Percentiles rank a stretch among this genome's conserved stretches.
These are phyloP conservation scores for Chesias legatella DNA, from an alignment of 2,888 invertebrate genomes.

Conservation along the genomic window DNA sequence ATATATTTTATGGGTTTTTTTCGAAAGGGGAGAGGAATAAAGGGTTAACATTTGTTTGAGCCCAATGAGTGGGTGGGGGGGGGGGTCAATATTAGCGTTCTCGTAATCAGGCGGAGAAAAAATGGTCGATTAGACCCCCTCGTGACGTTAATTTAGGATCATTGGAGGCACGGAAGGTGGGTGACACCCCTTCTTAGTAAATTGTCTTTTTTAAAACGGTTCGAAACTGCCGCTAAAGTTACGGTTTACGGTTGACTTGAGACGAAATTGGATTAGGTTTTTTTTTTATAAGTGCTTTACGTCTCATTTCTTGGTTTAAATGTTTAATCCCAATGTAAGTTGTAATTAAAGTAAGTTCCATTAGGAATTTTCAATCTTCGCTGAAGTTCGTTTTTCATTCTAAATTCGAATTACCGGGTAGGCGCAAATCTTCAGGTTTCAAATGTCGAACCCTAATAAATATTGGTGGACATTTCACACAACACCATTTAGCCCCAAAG, in stretches of 20 bases:
- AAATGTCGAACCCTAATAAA: too few species aligned
- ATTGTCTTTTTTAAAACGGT: constrained; percentile 57
- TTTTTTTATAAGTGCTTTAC: constrained; percentile 16
- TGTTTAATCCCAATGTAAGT: constrained; percentile 6
- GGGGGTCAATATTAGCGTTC: constrained; percentile 77
- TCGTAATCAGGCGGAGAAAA: constrained; percentile 78
- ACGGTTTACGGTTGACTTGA: constrained; percentile 45
- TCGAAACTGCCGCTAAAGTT: constrained; percentile 49
- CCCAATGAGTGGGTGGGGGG: constrained; percentile 60
- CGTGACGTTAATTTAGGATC: constrained; percentile 76
- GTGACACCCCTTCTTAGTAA: constrained; percentile 39
- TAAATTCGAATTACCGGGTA: too few species aligned
- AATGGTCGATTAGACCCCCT: constrained; percentile 78
- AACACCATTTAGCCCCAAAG: too few species aligned
- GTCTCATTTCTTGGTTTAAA: constrained; percentile 9
- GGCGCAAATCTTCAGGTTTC: too few species aligned
- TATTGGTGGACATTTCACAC: too few species aligned
- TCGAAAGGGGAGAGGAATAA: constrained; percentile 74
- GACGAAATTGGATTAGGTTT: constrained; percentile 26
- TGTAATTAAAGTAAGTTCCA: neutral
- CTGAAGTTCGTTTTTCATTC: too few species aligned
- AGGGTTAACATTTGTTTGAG: constrained; percentile 80
- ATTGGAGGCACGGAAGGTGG: constrained; percentile 51
- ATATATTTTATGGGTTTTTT: constrained; percentile 81
- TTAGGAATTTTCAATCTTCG: too few species aligned